Evolutionary conservation across 2,113 vertebrate species (phyloP).

Genomic region (Crotophaga sulcirostris): DNA sequence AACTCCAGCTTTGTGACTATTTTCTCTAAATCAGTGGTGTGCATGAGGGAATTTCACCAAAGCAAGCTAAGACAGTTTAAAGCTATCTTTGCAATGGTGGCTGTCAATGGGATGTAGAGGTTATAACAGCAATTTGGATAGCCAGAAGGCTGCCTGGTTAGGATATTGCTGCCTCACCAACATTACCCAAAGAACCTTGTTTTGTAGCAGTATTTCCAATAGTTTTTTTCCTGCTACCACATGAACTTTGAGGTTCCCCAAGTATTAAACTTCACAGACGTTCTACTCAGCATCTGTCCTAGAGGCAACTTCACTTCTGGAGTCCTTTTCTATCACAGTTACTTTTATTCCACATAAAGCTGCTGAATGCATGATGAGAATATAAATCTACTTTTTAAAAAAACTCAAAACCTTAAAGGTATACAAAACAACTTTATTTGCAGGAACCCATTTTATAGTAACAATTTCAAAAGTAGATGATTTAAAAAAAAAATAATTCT

Average conservation of each 20-base stretch:
- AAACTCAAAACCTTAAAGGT: not conserved
- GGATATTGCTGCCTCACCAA: not conserved
- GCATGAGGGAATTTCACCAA: not conserved
- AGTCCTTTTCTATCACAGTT: not conserved
- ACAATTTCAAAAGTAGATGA: not conserved
- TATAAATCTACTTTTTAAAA: not conserved
- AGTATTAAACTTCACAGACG: not conserved
- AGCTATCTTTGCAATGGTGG: not conserved
- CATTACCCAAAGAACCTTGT: not conserved
- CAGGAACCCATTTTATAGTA: not conserved
- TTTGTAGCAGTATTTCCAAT: not conserved
- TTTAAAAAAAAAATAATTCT: not conserved
- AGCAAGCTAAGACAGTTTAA: not conserved
- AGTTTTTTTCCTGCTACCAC: not conserved
- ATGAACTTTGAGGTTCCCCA: not conserved
- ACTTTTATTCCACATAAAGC: not conserved
- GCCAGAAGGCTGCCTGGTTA: not conserved
- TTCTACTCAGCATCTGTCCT: not conserved
- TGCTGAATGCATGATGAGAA: not conserved
- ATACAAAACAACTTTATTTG: not conserved
- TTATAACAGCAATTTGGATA: not conserved
- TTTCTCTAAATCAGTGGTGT: not conserved
- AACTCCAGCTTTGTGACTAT: not conserved
- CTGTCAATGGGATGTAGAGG: not conserved
- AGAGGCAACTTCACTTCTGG: not conserved